A percentile compares a stretch with the other conserved stretches of the same genome.
phyloP scores from a whole-genome alignment of 2,113 vertebrate genomes.

The Centropus bengalensis region DNA sequence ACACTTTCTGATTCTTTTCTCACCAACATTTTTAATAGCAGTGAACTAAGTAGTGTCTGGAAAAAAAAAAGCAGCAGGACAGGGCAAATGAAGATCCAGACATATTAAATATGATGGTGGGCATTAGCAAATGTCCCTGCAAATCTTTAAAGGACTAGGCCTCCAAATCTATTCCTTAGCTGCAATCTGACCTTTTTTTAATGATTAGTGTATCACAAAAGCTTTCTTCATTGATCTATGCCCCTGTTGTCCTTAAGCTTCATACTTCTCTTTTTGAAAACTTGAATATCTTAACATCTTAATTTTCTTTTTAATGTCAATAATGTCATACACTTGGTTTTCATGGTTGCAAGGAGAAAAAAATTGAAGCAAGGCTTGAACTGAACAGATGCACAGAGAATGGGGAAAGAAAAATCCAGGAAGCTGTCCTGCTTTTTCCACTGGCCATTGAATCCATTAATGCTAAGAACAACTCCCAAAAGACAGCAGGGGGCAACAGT shows the following conservation, averaged over 20 bases:
- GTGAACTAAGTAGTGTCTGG: background rate
- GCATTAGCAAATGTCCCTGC: background rate
- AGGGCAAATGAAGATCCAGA: background rate
- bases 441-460: background rate
- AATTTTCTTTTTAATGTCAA: too few relatives aligned
- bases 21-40: background rate
- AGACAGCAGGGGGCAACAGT: background rate
- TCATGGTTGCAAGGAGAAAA: background rate
- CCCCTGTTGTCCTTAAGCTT: background rate
- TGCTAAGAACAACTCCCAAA: background rate
- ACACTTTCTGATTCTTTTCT: background rate
- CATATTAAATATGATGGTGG: background rate
- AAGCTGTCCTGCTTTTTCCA: background rate
- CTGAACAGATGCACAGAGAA: background rate
- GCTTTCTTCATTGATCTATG: background rate
- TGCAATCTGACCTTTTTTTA: background rate
- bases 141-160: background rate
- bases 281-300: background rate
- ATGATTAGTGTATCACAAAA: background rate
- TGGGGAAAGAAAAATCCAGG: background rate
- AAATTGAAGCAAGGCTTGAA: background rate
- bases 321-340: background rate
- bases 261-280: background rate
- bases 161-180: background rate
- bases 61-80: background rate